Evolutionary conservation across 2,113 vertebrate genomes (phyloP).

Genomic region (Bubo scandiacus): DNA sequence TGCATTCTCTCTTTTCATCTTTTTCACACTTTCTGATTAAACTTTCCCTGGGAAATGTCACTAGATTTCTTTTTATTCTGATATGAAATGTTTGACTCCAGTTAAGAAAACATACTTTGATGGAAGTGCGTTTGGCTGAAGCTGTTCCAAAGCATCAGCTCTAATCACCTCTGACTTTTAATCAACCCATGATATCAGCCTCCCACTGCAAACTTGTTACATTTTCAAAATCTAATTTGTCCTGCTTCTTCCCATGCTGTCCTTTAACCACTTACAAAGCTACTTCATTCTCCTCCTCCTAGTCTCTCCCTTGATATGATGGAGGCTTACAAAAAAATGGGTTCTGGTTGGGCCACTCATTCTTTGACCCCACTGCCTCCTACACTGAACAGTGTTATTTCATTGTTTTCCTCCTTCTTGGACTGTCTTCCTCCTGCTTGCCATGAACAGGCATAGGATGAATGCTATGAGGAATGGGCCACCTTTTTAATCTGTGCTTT

Average conservation of each 20-base stretch:
- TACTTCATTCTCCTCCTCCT: background rate
- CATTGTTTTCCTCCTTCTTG: background rate
- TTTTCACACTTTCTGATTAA: background rate
- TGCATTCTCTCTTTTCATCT: background rate
- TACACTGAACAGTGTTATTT: background rate
- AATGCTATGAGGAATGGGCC: background rate
- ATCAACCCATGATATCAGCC: background rate
- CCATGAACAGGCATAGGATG: background rate
- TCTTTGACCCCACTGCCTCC: background rate
- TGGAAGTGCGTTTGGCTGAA: conserved; percentile 23
- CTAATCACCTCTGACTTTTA: background rate
- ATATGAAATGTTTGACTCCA: background rate
- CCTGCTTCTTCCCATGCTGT: background rate
- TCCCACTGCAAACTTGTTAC: background rate
- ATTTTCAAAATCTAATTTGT: background rate
- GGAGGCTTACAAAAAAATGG: background rate
- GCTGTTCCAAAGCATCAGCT: background rate
- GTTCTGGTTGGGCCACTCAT: background rate
- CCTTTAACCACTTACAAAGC: background rate
- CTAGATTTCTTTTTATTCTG: background rate
- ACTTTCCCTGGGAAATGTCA: background rate
- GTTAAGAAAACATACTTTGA: conserved; percentile 33
- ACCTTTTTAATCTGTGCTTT: background rate
- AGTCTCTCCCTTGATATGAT: background rate
- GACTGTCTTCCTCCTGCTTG: background rate